Base-by-base conservation (phyloP, 2,888 invertebrate species). In the Synanthedon tipuliformis region DNA sequence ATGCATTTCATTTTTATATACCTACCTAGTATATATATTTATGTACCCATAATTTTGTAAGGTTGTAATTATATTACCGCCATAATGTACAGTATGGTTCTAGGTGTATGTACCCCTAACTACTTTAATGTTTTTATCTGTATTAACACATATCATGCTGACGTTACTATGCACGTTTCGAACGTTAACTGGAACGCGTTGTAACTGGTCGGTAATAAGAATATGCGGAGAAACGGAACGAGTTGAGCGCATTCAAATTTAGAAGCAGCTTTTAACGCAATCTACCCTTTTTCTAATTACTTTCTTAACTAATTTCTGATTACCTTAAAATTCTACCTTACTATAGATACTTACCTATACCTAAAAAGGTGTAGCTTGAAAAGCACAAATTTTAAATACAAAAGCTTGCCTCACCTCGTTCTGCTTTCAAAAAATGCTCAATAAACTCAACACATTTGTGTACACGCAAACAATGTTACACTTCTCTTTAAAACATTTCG, bases 81-180 rank as follows among this genome's bases (percentile, higher is more conserved):
- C 76, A 81, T 78, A 66, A 73, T 82, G 81, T 85, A 84, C 80
- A 78, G 77, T 76, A 75, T 78, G 83, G 79, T 73, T 71, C 66
- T 78, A 79, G 71, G 67, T 75, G 68, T 75, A 73, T 81, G 82
- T 85, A 85, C 79, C 73, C 79, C 81, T 81, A 83, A 82, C 81
- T 78, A 73, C 65, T 67, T 63, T 68, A 75, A 50, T 70, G 67
- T 69, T 66, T 34, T 68, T 78, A 82, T 81, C 84, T 84, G 74
- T 82, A 74, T 5, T 73, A 69, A 75, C 75, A 87, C 86, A 87
- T 87, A 87, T 87, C 86, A 87, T 75, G 78, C 78, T 75, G 78
- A 83, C 75, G 75, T 78, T 75, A 73, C 34, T 70, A 72, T 72
- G 71, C 71, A 73, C 70, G 64, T 68, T 66, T 70, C 75, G 73